These are phyloP conservation scores for Ctena decussata DNA, from an alignment of 2,888 invertebrate genomes.

Conservation along the genomic window DNA sequence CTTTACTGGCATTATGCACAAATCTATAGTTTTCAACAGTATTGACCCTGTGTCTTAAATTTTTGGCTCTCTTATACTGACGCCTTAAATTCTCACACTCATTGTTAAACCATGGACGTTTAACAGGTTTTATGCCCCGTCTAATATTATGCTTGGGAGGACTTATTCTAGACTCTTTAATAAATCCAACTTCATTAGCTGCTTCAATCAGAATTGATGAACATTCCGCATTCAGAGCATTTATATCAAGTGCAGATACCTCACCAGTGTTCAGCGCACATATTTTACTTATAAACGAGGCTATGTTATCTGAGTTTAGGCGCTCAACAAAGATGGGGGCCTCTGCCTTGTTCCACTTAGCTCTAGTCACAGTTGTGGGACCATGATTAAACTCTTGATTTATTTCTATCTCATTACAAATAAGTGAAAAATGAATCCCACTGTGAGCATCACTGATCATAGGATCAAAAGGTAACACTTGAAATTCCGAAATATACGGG, in stretches of 20 bases:
- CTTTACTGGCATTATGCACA: conserved; percentile 4
- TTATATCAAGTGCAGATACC: neutral
- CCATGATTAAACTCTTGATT: neutral
- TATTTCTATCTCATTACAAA: neutral
- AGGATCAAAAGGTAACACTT: neutral
- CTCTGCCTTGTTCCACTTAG: neutral
- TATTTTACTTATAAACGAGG: neutral
- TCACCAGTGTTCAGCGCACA: neutral
- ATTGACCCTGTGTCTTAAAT: neutral
- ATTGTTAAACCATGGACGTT: conserved; percentile 3
- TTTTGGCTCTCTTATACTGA: neutral
- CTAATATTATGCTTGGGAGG: neutral
- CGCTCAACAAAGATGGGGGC: neutral
- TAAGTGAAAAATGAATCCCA: neutral
- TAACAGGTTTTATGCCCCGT: neutral
- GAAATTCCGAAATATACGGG: neutral
- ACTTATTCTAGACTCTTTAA: neutral
- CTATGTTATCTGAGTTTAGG: neutral
- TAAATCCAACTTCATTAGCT: neutral
- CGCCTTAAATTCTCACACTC: neutral
- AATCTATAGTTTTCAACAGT: neutral
- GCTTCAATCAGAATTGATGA: neutral
- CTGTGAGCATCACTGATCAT: neutral
- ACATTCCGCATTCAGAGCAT: neutral
- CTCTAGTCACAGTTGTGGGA: neutral